A percentile compares a stretch with the other conserved stretches of the same genome.
phyloP scores from a whole-genome alignment of 2,888 invertebrate species.

The Conus canariensis region DNA sequence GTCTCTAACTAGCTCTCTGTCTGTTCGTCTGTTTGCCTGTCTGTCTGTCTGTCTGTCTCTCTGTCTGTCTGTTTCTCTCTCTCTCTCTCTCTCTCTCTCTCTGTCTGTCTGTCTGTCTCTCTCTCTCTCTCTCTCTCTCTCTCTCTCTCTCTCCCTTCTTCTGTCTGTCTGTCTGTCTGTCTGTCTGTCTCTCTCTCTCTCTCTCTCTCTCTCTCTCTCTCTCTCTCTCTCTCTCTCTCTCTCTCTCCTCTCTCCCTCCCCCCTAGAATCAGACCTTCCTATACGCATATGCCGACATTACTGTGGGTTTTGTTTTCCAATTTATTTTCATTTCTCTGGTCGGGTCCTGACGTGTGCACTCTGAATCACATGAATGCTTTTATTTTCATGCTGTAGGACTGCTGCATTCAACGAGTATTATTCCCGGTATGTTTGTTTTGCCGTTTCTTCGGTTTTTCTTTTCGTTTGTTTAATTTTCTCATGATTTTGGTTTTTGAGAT shows the following conservation, averaged over 20 bases:
- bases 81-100: not conserved
- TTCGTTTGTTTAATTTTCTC: too few relatives aligned
- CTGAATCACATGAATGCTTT: too few relatives aligned
- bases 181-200: not conserved
- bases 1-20: too few relatives aligned
- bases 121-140: not conserved
- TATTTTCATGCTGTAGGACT: too few relatives aligned
- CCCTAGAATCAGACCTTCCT: not conserved
- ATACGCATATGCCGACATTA: too few relatives aligned
- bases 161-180: not conserved
- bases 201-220: not conserved
- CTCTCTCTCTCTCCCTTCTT: not conserved
- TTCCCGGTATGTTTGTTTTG: too few relatives aligned
- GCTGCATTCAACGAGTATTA: too few relatives aligned
- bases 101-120: not conserved
- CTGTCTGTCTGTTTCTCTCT: constrained; percentile 26
- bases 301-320: too few relatives aligned
- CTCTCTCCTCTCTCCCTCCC: constrained; percentile 3
- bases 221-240: not conserved
- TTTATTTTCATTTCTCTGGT: not conserved
- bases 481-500: too few relatives aligned
- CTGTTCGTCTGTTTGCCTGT: too few relatives aligned
- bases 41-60: not conserved
- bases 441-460: too few relatives aligned
- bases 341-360: too few relatives aligned